Percentiles rank a stretch among this genome's conserved stretches.
These are phyloP conservation scores for Homarus gammarus DNA, from an alignment of 2,888 invertebrate species.

Conservation along the genomic window DNA sequence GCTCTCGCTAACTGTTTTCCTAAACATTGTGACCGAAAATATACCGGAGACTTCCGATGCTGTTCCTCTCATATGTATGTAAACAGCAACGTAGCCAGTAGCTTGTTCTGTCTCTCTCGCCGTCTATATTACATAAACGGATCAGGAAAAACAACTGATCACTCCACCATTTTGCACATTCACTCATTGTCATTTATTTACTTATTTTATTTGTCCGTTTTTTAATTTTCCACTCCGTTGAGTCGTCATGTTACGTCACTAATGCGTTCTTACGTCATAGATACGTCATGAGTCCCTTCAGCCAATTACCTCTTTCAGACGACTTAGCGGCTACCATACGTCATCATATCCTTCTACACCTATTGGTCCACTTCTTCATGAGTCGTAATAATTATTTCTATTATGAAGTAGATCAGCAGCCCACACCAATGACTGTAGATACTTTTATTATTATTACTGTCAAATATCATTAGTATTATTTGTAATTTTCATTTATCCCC, in stretches of 20 bases:
- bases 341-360: constrained; percentile 18
- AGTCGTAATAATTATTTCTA: constrained; percentile 12
- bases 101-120: constrained; percentile 65
- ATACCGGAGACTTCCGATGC: constrained; percentile 99
- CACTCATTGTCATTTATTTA: constrained; percentile 45
- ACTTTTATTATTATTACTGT: constrained; percentile 6
- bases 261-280: constrained; percentile 10
- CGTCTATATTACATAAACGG: constrained; percentile 49
- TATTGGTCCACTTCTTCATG: constrained; percentile 15
- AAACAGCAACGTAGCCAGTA: constrained; percentile 61
- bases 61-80: constrained; percentile 98
- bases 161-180: constrained; percentile 42
- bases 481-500: not conserved
- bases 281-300: constrained; percentile 22
- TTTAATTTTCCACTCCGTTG: constrained; percentile 37
- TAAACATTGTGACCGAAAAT: constrained; percentile 99
- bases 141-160: constrained; percentile 35
- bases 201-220: constrained; percentile 26
- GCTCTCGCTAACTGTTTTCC: constrained; percentile 99
- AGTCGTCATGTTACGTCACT: constrained; percentile 47
- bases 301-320: constrained; percentile 19
- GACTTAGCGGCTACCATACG: constrained; percentile 57
- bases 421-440: constrained; percentile 33
- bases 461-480: constrained; percentile 7
- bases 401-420: constrained; percentile 37